phyloP scores from a whole-genome alignment of 2,888 invertebrate genomes.

The Hyles lineata region DNA sequence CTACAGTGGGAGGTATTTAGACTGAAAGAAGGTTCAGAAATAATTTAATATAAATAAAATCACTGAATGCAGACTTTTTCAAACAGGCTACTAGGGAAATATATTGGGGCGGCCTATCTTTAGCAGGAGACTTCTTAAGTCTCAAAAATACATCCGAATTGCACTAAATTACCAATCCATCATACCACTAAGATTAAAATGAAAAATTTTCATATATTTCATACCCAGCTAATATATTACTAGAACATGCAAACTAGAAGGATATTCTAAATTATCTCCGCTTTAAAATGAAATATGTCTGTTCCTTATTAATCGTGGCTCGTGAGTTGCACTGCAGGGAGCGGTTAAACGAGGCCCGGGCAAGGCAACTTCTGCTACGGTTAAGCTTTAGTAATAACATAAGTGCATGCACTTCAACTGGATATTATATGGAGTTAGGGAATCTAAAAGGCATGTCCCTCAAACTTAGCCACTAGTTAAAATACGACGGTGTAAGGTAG shows the following conservation, averaged over 20 bases:
- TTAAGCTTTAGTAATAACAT: slow-evolving; percentile 49
- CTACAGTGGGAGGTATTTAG: no score
- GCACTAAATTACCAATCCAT: no score
- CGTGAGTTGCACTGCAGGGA: slow-evolving; percentile 16
- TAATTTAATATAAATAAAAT: no score
- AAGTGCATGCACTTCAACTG: slow-evolving; percentile 46
- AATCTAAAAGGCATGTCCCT: slow-evolving; percentile 45
- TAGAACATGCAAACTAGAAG: slow-evolving; percentile 7
- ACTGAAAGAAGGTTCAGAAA: no score
- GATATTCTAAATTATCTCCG: slow-evolving; percentile 4
- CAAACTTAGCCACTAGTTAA: slow-evolving; percentile 40
- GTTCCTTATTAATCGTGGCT: slow-evolving; percentile 12
- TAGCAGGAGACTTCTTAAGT: no score
- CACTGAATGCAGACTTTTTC: no score
- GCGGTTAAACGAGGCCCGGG: slow-evolving; percentile 22
- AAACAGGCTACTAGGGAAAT: no score
- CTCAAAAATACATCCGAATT: no score
- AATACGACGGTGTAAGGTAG: slow-evolving; percentile 29
- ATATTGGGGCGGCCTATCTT: no score
- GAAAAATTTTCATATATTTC: neutral
- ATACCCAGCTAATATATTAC: neutral
- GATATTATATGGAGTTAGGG: slow-evolving; percentile 41
- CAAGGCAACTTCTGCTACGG: slow-evolving; percentile 39
- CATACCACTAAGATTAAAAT: neutral
- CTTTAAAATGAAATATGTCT: slow-evolving; percentile 8